phyloP scores from a whole-genome alignment of 92 coral and sea anemone species.

The Epizoanthus scotinus region DNA sequence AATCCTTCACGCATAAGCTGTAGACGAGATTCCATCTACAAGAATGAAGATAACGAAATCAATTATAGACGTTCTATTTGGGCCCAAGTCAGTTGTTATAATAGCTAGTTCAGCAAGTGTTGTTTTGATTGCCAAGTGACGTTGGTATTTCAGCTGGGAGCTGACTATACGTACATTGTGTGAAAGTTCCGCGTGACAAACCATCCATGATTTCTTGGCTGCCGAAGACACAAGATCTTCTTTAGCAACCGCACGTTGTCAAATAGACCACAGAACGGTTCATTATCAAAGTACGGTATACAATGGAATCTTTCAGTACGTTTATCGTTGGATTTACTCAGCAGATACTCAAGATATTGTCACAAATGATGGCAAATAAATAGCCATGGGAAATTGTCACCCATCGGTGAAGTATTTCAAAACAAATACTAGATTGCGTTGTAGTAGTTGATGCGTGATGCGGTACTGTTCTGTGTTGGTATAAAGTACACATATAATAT shows the following conservation, averaged over 20 bases:
- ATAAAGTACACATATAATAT: too few species aligned
- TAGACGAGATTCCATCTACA: too few species aligned
- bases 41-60: too few species aligned
- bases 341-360: background rate
- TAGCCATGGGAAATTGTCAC: conserved; percentile 24
- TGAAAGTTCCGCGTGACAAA: background rate
- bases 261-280: background rate
- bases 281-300: background rate
- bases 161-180: background rate
- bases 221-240: background rate
- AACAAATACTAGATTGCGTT: background rate
- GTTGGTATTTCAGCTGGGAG: background rate
- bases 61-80: too few species aligned
- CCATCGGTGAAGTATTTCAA: background rate
- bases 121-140: too few species aligned
- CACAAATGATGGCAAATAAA: background rate
- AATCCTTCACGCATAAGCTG: too few species aligned
- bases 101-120: too few species aligned
- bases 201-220: background rate
- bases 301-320: background rate
- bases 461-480: too few species aligned
- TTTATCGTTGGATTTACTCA: background rate
- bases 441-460: too few species aligned
- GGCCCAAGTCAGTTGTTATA: too few species aligned
- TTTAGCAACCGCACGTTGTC: background rate